These are phyloP conservation scores for Zosterops lateralis DNA, from an alignment of 2,113 vertebrate species.

Conservation along the genomic window DNA sequence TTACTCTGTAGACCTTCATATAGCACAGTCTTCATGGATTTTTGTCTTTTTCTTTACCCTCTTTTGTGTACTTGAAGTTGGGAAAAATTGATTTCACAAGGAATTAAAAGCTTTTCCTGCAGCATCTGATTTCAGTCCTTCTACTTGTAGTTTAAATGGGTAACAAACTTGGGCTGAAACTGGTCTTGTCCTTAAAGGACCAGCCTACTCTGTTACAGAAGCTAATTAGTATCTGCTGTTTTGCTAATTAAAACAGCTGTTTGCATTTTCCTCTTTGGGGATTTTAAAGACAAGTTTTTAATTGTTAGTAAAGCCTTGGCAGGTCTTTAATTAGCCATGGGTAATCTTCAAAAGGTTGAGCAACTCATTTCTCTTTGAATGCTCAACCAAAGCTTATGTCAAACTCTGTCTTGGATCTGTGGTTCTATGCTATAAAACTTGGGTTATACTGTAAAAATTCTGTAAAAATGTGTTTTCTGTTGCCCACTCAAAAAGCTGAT, in stretches of 20 bases:
- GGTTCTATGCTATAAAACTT: neutral
- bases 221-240: conserved; percentile 67
- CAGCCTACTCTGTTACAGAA: conserved; percentile 49
- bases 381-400: conserved; percentile 4
- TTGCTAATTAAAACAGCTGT: conserved; percentile 67
- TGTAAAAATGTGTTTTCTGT: neutral
- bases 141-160: neutral
- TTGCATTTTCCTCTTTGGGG: conserved; percentile 59
- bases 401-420: conserved; percentile 12
- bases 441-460: neutral
- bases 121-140: neutral
- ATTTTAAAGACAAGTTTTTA: conserved; percentile 64
- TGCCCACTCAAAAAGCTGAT: neutral
- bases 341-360: conserved; percentile 55
- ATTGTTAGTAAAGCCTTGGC: conserved; percentile 64
- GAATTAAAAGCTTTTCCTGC: neutral
- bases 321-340: conserved; percentile 66
- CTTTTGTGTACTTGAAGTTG: neutral
- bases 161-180: conserved; percentile 3
- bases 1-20: neutral
- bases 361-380: conserved; percentile 44
- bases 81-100: neutral
- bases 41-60: neutral
- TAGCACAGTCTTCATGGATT: neutral
- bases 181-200: conserved; percentile 57